Evolutionary conservation across 2,888 invertebrate species (phyloP).

Genomic region (Scrobipalpa costella): DNA sequence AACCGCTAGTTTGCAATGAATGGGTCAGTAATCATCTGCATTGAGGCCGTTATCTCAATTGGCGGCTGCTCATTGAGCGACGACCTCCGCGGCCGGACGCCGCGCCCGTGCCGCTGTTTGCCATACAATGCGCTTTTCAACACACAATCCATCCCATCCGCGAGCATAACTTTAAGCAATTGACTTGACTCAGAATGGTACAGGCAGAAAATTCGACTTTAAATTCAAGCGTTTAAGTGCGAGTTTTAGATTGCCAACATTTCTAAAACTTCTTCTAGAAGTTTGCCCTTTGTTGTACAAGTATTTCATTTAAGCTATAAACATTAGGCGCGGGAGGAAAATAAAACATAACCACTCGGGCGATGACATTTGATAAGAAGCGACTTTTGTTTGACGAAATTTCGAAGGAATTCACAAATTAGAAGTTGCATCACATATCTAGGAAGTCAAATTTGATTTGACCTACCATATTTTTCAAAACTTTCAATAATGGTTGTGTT

Average conservation of each 20-base stretch:
- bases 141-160: neutral
- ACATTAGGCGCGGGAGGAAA: neutral
- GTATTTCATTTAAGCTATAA: neutral
- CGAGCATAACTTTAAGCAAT: no score
- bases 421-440: no score
- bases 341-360: neutral
- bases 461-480: no score
- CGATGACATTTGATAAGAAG: no score
- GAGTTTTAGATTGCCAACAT: no score
- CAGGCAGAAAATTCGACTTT: no score
- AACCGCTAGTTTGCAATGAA: conserved; percentile 32
- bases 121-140: conserved; percentile 62
- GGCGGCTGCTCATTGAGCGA: conserved; percentile 71
- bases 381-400: no score
- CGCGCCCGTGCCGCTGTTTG: conserved; percentile 59
- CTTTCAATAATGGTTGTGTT: neutral
- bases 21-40: conserved; percentile 74
- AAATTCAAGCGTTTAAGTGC: no score
- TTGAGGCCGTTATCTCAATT: conserved; percentile 79
- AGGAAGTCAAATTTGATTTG: no score
- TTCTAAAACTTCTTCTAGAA: no score
- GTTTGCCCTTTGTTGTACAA: neutral
- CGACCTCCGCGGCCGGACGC: conserved; percentile 71
- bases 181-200: no score
- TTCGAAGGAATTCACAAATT: no score